These are phyloP conservation scores for Colostygia pectinataria DNA, from an alignment of 2,888 invertebrate species.

Conservation along the genomic window DNA sequence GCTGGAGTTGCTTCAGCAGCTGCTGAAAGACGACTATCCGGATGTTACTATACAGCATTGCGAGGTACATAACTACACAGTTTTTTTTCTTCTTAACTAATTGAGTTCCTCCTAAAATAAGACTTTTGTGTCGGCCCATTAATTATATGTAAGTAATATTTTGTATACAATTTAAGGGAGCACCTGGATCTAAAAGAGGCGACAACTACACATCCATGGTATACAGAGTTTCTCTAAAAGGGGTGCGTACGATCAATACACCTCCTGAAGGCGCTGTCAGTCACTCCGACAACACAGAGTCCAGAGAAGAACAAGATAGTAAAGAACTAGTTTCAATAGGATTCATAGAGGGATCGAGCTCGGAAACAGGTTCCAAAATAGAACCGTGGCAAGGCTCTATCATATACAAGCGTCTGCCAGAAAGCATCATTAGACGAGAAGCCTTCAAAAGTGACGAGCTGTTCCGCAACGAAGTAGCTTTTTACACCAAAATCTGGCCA, in stretches of 20 bases:
- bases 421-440: slow-evolving; percentile 84
- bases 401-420: slow-evolving; percentile 88
- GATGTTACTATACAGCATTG: slow-evolving; percentile 80
- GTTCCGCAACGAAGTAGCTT: slow-evolving; percentile 88
- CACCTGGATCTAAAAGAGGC: slow-evolving; percentile 87
- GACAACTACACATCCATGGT: slow-evolving; percentile 90
- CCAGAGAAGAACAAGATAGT: neutral
- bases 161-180: slow-evolving; percentile 67
- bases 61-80: slow-evolving; percentile 72
- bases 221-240: slow-evolving; percentile 85
- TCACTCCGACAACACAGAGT: too few species aligned
- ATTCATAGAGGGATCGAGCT: slow-evolving; percentile 41
- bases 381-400: slow-evolving; percentile 85
- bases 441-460: slow-evolving; percentile 87
- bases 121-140: too few species aligned
- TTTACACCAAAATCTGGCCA: slow-evolving; percentile 88
- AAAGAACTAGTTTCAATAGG: neutral
- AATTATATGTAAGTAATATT: too few species aligned
- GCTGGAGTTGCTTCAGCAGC: slow-evolving; percentile 79
- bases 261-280: slow-evolving; percentile 56
- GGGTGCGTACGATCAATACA: slow-evolving; percentile 42
- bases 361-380: slow-evolving; percentile 50
- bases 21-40: slow-evolving; percentile 81
- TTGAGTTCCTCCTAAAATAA: neutral
- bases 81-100: too few species aligned